Base-by-base conservation (phyloP, 2,888 invertebrate genomes). In the Biston betularia region DNA sequence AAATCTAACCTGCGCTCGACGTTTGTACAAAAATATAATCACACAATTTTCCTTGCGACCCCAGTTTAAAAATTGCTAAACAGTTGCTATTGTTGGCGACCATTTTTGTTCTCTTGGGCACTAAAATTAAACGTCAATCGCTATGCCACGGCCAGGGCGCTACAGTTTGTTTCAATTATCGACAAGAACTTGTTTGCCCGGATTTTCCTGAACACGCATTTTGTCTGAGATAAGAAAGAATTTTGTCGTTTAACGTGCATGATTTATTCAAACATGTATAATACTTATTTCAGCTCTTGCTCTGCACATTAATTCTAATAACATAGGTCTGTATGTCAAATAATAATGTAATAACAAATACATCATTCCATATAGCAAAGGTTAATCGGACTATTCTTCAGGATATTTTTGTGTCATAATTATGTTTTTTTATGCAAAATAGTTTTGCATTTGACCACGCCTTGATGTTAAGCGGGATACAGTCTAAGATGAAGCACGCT, bases 61-160 rank as follows among this genome's bases (percentile, higher is more conserved):
- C 46, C 57, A 63, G 24, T 64, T 75, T 68, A 63, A 72, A 74
- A 74, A 72, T 63, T 72, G 63, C 70, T 80, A 79, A 82, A 78
- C 80, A 80, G 75, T 74, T 65, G 63, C 76, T 63, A 80, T 85
- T 82, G 82, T 85, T 74, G 73, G 71, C 74, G 62, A 73, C 71
- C 74, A 72, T 75, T 86, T 83, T 81, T 86, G 81, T 88, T 87
- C 80, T 82, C 80, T 79, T 79, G 80, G 74, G 81, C 79, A 86
- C 89, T 90, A 89, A 92, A 92, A 92, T 92, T 90, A 91, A 92
- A 93, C 85, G 90, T 91, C 90, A 89, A 88, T 89, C 89, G 83
- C 75, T 80, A 80, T 82, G 92, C 87, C 92, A 85, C 73, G 73
- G 70, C 75, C 92, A 91, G 88, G 66, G 72, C 77, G 76, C 72